Evolutionary conservation across 2,888 invertebrate species (phyloP).

Genomic region (Ophraella communa): DNA sequence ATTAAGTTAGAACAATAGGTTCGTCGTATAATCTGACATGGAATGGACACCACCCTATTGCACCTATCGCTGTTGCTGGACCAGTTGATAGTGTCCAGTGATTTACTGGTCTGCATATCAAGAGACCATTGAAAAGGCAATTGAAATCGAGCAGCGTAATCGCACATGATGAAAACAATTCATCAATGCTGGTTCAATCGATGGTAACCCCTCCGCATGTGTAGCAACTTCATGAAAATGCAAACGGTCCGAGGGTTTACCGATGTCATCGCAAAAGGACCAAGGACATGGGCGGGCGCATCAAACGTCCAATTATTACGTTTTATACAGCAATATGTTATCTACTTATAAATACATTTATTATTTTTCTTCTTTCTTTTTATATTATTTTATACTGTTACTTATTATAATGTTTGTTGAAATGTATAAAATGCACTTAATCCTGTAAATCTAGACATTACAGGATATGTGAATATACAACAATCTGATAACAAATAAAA

Average conservation of each 20-base stretch:
- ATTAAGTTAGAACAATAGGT: constrained; percentile 44
- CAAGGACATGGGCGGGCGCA: constrained; percentile 27
- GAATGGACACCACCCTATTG: constrained; percentile 49
- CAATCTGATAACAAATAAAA: too few species aligned
- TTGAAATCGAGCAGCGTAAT: constrained; percentile 61
- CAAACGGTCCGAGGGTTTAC: constrained; percentile 45
- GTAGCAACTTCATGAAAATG: constrained; percentile 55
- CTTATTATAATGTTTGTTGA: too few species aligned
- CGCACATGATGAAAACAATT: constrained; percentile 63
- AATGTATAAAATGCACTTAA: too few species aligned
- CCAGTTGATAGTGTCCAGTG: constrained; percentile 58
- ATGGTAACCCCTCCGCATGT: constrained; percentile 42
- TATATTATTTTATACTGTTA: too few species aligned
- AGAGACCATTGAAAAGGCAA: constrained; percentile 61
- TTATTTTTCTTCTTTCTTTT: too few species aligned
- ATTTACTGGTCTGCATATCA: constrained; percentile 59
- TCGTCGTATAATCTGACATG: constrained; percentile 51
- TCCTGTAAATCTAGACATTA: too few species aligned
- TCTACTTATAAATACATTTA: too few species aligned
- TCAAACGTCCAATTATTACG: too few species aligned
- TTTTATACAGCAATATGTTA: too few species aligned
- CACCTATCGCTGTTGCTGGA: constrained; percentile 48
- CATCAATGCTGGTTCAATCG: constrained; percentile 57
- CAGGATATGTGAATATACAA: too few species aligned
- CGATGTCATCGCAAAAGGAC: constrained; percentile 40